Base-by-base conservation (phyloP, 2,888 invertebrate genomes). In the Melanargia galathea region DNA sequence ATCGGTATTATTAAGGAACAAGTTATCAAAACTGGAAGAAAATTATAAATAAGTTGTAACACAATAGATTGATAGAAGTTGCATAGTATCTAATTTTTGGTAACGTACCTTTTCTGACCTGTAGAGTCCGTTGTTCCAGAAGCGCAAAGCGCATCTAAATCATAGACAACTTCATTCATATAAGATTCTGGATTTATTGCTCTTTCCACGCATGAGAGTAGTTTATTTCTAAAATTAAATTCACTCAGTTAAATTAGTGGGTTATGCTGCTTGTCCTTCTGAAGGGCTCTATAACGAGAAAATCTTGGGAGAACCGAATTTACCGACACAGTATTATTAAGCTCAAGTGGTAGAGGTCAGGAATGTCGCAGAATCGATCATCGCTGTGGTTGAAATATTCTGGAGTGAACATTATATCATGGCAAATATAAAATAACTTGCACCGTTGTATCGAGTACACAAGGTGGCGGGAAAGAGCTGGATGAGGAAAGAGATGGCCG, bases 151-250 rank as follows among this genome's bases (percentile, higher is more conserved):
- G 84, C 83, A 75, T 96, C 96, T 67, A 96, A 85, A 83, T 96
- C 95, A 77, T 93, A 96, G 2, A 95, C 94, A 1, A 94, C 93
- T 75, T 93, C 93, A 74, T 93, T 93, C 83, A 91, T 90, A 64
- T 93, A 89, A 0, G 90, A 33, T 54, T 93, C 92, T 4, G 93
- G 92, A 69, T 94, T 93, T 59, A 95, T 92, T 56, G 94, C 93
- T 66, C 94, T 90, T 71, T 95, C 94, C 59, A 96, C 93, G 76
- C 94, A 94, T 4, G 93, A 93, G 35, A 95, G 73, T 18, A 95
- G 79, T 79, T 94, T 94, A 16, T 86, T 77, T 70, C 93, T 93
- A 76, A 55, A 16, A 43, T 38, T n/a, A 38, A 16, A 26, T 48
- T 24, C 26, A 26, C n/a, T n/a, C n/a, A n/a, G n/a, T n/a, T n/a